A percentile compares a stretch with the other conserved stretches of the same genome.
phyloP scores from a whole-genome alignment of 2,113 vertebrate genomes.

The Acrocephalus kingi region DNA sequence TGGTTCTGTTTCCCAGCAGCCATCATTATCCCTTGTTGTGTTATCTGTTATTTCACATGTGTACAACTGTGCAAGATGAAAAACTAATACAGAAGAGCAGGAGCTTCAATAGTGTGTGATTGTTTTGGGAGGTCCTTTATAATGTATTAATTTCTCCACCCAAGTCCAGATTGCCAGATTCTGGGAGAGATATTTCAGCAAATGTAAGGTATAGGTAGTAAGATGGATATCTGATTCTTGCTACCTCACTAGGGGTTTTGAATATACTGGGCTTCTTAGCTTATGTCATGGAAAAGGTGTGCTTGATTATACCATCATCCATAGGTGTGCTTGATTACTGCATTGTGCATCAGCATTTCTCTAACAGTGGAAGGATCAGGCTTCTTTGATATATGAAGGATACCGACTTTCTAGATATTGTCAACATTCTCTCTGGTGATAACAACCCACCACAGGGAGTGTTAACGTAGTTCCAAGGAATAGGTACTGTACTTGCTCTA shows the following conservation, averaged over 20 bases:
- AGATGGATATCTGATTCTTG: neutral
- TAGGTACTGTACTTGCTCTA: neutral
- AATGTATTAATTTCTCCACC: neutral
- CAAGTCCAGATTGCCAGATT: neutral
- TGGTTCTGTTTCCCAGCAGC: neutral
- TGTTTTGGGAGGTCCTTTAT: neutral
- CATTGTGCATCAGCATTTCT: neutral
- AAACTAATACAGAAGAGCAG: neutral
- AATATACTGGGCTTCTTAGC: neutral
- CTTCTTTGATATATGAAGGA: neutral
- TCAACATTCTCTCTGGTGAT: neutral
- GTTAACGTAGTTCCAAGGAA: neutral
- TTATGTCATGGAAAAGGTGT: neutral
- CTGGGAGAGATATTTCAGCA: neutral
- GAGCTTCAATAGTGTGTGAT: neutral
- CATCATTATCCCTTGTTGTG: neutral
- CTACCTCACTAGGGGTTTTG: neutral
- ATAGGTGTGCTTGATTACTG: neutral
- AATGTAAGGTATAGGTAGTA: neutral
- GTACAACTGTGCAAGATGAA: neutral
- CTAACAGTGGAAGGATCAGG: neutral
- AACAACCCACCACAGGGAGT: neutral
- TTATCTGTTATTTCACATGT: neutral
- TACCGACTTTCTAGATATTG: neutral
- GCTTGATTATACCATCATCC: neutral